Evolutionary conservation across 2,113 vertebrate species (phyloP), one percentile per base, ranked within the genome.

Genomic region (Gymnocephalus cernua): DNA sequence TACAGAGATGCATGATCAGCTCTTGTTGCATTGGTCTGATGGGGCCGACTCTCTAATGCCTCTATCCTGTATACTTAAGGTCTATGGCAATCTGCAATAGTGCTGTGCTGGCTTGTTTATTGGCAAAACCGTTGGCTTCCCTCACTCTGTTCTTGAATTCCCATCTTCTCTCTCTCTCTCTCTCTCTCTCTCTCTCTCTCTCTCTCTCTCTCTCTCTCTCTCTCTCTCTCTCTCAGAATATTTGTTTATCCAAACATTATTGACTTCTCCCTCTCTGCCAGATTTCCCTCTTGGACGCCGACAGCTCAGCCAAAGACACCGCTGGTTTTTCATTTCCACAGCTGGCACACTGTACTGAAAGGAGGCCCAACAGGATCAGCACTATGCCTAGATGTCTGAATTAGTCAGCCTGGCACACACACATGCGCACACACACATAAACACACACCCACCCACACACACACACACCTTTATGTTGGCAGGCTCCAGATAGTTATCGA

Each of bases 401-500:
- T 90, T 82, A 91, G 80, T 86, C 75, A 57, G 71, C 45, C 67
- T 38, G 23, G 69, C 76, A 65, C 84, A 67, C 80, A 58, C 50
- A 70, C 15, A 47, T 32, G 38, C 74, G 57, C 67, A 80, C 76
- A 76, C 86, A 65, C 82, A 69, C 62, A 62, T 13, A 62, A 35
- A 13, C 58, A 21, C 27, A 19, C 15, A 23, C 35, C n/a, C 50
- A 53, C 72, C n/a, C 70, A 53, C 69, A n/a, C 83, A 41, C 76
- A 65, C 53, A 23, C 79, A 51, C 47, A 41, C 77, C 59, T 47
- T 61, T 23, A 58, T 13, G 23, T 66, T 72, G 66, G 67, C 51
- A 6, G 71, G 80, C 79, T 84, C 68, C 74, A 82, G 80, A 88
- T 93, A 91, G 86, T 32, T 90, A 95, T 95, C 70, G 93, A 95